These are phyloP conservation scores for Escarpia spicata DNA, from an alignment of 2,888 invertebrate species.

Conservation along the genomic window DNA sequence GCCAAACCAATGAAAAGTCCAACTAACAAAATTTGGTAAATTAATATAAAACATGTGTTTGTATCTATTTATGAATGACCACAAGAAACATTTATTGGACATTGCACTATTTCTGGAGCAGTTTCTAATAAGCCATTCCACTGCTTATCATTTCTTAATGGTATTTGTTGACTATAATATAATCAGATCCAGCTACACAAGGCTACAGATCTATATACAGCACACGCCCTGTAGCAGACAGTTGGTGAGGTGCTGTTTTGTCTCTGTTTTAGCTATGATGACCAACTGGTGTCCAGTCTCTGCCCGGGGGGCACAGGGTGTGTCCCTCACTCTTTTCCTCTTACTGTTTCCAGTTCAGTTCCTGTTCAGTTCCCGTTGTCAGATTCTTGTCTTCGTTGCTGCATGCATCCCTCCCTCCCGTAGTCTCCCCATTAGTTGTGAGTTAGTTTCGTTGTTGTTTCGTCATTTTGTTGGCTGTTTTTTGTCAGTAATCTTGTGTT, in stretches of 20 bases:
- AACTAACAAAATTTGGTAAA: no score
- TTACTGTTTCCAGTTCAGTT: background rate
- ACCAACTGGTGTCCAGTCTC: background rate
- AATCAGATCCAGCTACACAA: background rate
- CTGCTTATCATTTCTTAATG: no score
- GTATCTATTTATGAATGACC: no score
- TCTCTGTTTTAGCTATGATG: conserved; percentile 13
- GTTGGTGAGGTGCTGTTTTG: conserved; percentile 8
- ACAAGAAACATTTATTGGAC: no score
- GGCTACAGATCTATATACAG: background rate
- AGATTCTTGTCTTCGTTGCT: background rate
- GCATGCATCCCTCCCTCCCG: background rate
- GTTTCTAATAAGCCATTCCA: no score
- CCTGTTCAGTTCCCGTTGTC: background rate
- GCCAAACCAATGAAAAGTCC: no score
- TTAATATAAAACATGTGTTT: no score
- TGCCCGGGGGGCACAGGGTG: background rate
- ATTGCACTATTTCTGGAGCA: no score
- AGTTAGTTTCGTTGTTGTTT: background rate
- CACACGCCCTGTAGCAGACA: background rate
- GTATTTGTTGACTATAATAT: no score
- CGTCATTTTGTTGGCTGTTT: background rate
- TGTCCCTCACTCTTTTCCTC: background rate
- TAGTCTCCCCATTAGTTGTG: background rate
- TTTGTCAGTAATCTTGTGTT: background rate